phyloP scores from a whole-genome alignment of 2,888 invertebrate genomes.

The Globia sparganii region DNA sequence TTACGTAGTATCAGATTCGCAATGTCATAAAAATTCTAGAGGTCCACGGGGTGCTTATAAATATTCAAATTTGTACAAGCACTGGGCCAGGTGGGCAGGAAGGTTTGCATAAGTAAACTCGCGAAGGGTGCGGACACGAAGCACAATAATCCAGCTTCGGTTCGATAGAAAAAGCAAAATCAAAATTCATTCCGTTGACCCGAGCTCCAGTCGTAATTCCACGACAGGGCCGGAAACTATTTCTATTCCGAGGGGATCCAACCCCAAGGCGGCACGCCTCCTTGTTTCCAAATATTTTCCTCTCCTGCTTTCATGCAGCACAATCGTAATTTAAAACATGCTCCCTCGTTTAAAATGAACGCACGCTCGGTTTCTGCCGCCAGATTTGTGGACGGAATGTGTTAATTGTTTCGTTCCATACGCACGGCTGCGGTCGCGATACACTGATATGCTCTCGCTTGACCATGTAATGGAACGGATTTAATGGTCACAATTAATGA shows the following conservation, averaged over 20 bases:
- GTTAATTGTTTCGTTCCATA: constrained; percentile 79
- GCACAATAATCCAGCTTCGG: constrained; percentile 78
- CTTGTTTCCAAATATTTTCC: constrained; percentile 81
- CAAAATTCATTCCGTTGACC: constrained; percentile 88
- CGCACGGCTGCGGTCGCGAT: constrained; percentile 63
- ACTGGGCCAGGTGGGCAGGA: constrained; percentile 73
- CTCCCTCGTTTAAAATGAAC: constrained; percentile 73
- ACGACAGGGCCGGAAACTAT: constrained; percentile 84
- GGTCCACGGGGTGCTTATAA: constrained; percentile 72
- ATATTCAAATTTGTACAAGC: constrained; percentile 82
- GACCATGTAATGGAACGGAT: constrained; percentile 69
- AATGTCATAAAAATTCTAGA: constrained; percentile 75
- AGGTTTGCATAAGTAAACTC: constrained; percentile 81
- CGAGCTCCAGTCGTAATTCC: constrained; percentile 81
- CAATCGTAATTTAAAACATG: constrained; percentile 79
- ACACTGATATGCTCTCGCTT: constrained; percentile 76
- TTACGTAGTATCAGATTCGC: constrained; percentile 73
- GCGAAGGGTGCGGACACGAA: constrained; percentile 71
- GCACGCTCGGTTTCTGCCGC: constrained; percentile 66
- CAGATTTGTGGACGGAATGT: constrained; percentile 78
- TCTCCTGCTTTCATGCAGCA: constrained; percentile 67
- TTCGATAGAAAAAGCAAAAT: constrained; percentile 85
- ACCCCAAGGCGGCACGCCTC: constrained; percentile 76
- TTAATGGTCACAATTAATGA: constrained; percentile 65
- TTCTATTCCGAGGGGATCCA: constrained; percentile 84